phyloP scores from a whole-genome alignment of 1,140 invertebrate genomes.

The Nebria ingens region DNA sequence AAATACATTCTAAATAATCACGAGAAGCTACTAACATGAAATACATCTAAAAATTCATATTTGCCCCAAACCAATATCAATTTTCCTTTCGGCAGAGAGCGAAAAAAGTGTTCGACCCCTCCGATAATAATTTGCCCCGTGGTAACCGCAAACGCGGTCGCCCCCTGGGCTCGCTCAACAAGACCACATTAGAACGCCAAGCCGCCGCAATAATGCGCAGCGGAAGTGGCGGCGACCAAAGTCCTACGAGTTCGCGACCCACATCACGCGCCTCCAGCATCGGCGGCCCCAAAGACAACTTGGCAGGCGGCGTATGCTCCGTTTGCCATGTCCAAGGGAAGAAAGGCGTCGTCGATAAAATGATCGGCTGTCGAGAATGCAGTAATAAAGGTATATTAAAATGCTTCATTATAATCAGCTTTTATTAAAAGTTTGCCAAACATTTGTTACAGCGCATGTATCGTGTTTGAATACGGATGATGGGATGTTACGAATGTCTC shows the following conservation, averaged over 20 bases:
- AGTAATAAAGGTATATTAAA: constrained; percentile 57
- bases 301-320: constrained; percentile 44
- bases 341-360: constrained; percentile 49
- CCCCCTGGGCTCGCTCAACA: constrained; percentile 46
- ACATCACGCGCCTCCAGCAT: constrained; percentile 26
- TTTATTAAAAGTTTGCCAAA: too few relatives aligned
- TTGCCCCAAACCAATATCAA: too few relatives aligned
- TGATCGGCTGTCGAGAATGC: constrained; percentile 69
- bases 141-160: constrained; percentile 44
- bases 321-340: constrained; percentile 44
- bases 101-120: constrained; percentile 71
- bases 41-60: too few relatives aligned
- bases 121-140: constrained; percentile 58
- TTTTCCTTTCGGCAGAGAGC: constrained; percentile 39
- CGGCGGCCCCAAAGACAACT: constrained; percentile 33
- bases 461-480: constrained; percentile 55
- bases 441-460: constrained; percentile 45
- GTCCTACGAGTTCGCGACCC: constrained; percentile 23
- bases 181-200: constrained; percentile 42
- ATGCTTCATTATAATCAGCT: not conserved
- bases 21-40: too few relatives aligned
- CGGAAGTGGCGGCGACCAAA: constrained; percentile 12
- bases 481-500: constrained; percentile 49
- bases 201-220: not conserved
- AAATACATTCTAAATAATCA: too few relatives aligned